Percentiles rank a stretch among this genome's conserved stretches.
Conservation (phyloP, 1,140 invertebrate species). For the Drosophila busckii region DNA sequence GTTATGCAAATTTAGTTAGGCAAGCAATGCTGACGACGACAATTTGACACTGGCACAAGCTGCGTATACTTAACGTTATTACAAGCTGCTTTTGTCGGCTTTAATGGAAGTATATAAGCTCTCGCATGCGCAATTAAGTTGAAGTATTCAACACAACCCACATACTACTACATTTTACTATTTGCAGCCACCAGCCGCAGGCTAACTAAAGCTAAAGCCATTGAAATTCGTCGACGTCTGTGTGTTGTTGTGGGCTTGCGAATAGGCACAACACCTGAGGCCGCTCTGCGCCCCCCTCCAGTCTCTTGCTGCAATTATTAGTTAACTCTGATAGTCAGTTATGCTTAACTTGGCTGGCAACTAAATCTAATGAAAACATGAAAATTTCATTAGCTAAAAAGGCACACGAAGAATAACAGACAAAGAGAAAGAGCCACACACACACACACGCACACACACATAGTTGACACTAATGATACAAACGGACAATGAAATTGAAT, state of each 20-base stretch:
- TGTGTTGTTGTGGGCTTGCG: no score
- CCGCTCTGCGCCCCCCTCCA: no score
- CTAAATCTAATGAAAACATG: slow-evolving; percentile 53
- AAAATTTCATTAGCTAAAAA: slow-evolving; percentile 76
- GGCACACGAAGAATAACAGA: no score
- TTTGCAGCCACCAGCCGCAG: slow-evolving; percentile 9
- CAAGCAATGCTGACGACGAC: no score
- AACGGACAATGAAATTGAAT: slow-evolving; percentile 70
- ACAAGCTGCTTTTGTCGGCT: slow-evolving; percentile 64
- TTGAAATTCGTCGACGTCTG: slow-evolving; percentile 46
- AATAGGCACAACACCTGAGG: no score
- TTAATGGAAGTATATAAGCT: no score
- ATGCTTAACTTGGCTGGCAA: slow-evolving; percentile 12
- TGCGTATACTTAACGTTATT: slow-evolving; percentile 65
- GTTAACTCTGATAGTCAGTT: slow-evolving; percentile 25
- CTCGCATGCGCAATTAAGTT: slow-evolving; percentile 69
- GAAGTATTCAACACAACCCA: slow-evolving; percentile 37
- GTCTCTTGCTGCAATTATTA: slow-evolving; percentile 45
- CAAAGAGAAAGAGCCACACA: not conserved
- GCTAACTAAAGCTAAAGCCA: no score
- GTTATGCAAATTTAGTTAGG: no score
- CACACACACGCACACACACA: slow-evolving; percentile 35
- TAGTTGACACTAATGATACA: slow-evolving; percentile 42
- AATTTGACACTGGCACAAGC: slow-evolving; percentile 3
- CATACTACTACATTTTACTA: slow-evolving; percentile 6